Evolutionary conservation across 2,113 vertebrate species (phyloP).

Genomic region (Nothobranchius kuhntae): DNA sequence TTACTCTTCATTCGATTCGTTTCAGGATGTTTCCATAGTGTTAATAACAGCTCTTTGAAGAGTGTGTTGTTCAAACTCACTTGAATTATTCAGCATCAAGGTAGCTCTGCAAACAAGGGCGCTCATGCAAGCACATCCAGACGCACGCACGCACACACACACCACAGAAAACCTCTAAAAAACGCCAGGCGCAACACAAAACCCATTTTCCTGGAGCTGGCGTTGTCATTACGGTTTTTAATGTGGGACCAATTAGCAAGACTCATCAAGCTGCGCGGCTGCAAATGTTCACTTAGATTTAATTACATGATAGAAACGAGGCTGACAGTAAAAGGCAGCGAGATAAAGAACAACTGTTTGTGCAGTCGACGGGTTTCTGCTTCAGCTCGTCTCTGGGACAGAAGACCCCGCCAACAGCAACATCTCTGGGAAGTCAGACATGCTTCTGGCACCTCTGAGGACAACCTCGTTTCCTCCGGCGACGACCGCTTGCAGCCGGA

Average conservation of each 20-base stretch:
- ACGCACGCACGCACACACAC: too few relatives aligned
- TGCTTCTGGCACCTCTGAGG: too few relatives aligned
- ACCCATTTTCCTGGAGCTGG: conserved; percentile 39
- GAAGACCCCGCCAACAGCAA: too few relatives aligned
- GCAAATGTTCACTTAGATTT: conserved; percentile 55
- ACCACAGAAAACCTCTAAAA: background rate
- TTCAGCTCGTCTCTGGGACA: too few relatives aligned
- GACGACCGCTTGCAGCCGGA: background rate
- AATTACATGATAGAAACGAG: conserved; percentile 52
- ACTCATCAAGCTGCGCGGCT: conserved; percentile 42
- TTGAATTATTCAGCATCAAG: conserved; percentile 14
- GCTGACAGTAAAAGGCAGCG: conserved; percentile 16
- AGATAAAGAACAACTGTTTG: conserved; percentile 7
- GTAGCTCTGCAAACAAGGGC: background rate
- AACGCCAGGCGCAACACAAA: conserved; percentile 24
- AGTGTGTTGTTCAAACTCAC: conserved; percentile 13
- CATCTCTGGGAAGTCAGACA: too few relatives aligned
- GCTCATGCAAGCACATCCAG: background rate
- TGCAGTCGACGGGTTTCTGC: background rate
- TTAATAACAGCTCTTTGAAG: conserved; percentile 2
- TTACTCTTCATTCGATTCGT: background rate
- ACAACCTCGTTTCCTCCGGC: background rate
- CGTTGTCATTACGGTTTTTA: conserved; percentile 58
- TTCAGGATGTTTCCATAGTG: conserved; percentile 16
- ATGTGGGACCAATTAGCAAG: conserved; percentile 62